A percentile compares a stretch with the other conserved stretches of the same genome.
phyloP scores from a whole-genome alignment of 2,113 vertebrate genomes.

The Ictalurus punctatus region DNA sequence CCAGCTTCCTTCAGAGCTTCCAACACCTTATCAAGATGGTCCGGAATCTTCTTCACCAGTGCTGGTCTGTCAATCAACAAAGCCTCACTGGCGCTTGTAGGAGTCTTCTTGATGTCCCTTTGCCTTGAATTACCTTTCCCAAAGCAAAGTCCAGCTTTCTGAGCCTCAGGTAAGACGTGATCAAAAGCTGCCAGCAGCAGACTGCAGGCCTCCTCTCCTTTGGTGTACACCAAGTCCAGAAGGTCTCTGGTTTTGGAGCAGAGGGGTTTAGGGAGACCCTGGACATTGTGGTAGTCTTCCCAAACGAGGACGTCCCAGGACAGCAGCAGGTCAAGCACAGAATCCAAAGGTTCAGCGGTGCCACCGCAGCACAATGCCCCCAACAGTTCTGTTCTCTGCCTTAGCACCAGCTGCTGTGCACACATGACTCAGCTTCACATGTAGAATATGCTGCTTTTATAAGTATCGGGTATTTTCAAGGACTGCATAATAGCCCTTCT shows the following conservation, averaged over 20 bases:
- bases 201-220: slow-evolving; percentile 71
- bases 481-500: background rate
- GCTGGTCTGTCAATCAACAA: slow-evolving; percentile 70
- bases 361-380: slow-evolving; percentile 71
- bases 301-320: slow-evolving; percentile 72
- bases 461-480: background rate
- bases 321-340: slow-evolving; percentile 77
- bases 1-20: slow-evolving; percentile 62
- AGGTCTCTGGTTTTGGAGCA: slow-evolving; percentile 69
- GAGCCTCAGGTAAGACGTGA: slow-evolving; percentile 64
- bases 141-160: slow-evolving; percentile 49
- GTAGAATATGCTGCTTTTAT: background rate
- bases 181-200: slow-evolving; percentile 65
- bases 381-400: slow-evolving; percentile 74
- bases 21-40: slow-evolving; percentile 67
- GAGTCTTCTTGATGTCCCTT: slow-evolving; percentile 13
- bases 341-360: slow-evolving; percentile 75
- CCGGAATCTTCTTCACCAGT: slow-evolving; percentile 70
- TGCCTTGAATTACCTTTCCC: slow-evolving; percentile 9
- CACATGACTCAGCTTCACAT: slow-evolving; percentile 62
- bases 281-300: slow-evolving; percentile 79
- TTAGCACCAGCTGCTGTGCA: slow-evolving; percentile 69
- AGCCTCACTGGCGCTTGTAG: slow-evolving; percentile 53
- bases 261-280: slow-evolving; percentile 65
- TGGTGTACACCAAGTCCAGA: slow-evolving; percentile 74